phyloP scores from a whole-genome alignment of 2,113 vertebrate species.

The Aix galericulata region DNA sequence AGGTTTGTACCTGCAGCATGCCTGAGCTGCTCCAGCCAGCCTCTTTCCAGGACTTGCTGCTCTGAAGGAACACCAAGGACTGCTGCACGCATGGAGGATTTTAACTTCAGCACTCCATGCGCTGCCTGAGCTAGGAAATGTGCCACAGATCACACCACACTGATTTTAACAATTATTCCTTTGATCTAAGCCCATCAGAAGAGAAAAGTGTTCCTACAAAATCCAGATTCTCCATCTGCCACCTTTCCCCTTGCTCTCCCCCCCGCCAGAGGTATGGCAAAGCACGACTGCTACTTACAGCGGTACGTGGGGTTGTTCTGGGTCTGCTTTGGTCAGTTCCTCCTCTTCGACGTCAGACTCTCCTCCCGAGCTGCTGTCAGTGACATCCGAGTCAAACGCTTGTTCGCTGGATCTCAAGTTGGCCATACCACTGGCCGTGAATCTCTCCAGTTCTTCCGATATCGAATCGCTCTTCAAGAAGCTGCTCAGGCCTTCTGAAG shows the following conservation, averaged over 20 bases:
- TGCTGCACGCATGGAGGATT: fast-evolving
- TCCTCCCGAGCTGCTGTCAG: slow-evolving; percentile 96
- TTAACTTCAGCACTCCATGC: fast-evolving
- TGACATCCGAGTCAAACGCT: slow-evolving; percentile 96
- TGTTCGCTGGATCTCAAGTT: slow-evolving; percentile 88
- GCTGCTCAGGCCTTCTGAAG: slow-evolving; percentile 82
- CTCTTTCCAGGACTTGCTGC: neutral
- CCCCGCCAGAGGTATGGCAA: neutral
- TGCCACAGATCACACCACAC: neutral
- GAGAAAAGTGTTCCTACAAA: neutral
- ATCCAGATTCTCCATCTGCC: neutral
- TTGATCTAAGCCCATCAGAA: neutral
- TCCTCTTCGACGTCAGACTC: slow-evolving; percentile 96
- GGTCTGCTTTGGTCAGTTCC: slow-evolving; percentile 88
- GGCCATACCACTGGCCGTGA: slow-evolving; percentile 90
- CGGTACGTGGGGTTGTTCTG: slow-evolving; percentile 89
- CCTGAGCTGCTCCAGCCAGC: neutral
- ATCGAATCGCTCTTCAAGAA: slow-evolving; percentile 89
- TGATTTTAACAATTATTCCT: neutral
- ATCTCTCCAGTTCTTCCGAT: slow-evolving; percentile 89
- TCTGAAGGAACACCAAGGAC: neutral
- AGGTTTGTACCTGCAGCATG: neutral
- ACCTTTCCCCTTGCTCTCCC: neutral
- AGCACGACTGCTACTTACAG: slow-evolving; percentile 83
- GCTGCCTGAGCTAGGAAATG: neutral